Percentiles rank a stretch among this genome's conserved stretches.
phyloP scores from a whole-genome alignment of 2,113 vertebrate genomes.

The Apteryx mantelli region DNA sequence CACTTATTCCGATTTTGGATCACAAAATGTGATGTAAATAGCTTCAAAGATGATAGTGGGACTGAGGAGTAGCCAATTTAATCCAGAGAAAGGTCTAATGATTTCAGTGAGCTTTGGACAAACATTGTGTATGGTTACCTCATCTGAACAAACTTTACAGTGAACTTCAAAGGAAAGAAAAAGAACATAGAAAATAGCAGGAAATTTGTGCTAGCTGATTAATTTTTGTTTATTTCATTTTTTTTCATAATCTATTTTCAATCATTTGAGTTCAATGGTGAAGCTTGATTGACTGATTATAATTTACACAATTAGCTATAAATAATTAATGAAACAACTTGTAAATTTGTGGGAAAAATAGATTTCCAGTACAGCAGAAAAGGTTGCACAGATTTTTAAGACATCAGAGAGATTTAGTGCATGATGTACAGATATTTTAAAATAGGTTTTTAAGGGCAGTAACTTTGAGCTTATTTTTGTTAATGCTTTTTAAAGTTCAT shows the following conservation, averaged over 20 bases:
- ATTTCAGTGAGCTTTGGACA: not conserved
- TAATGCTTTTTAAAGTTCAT: not conserved
- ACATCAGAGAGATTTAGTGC: not conserved
- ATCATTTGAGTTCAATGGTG: not conserved
- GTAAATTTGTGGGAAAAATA: not conserved
- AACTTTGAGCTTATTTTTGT: not conserved
- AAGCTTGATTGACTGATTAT: not conserved
- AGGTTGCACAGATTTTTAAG: not conserved
- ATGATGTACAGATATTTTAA: not conserved
- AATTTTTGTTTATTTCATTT: not conserved
- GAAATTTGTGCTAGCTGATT: not conserved
- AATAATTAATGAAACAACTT: not conserved
- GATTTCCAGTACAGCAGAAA: not conserved
- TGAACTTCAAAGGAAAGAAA: not conserved
- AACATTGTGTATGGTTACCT: not conserved
- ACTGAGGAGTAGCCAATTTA: not conserved
- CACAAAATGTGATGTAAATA: not conserved
- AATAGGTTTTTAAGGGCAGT: not conserved
- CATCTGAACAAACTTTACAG: not conserved
- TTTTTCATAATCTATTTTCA: not conserved
- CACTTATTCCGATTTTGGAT: not conserved
- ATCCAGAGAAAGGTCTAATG: not conserved
- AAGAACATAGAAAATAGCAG: not conserved
- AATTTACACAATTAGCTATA: not conserved
- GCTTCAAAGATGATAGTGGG: not conserved